Base-by-base conservation (phyloP, 30 jellyfish, hydroid and myxozoan species). In the Chironex yamaguchii region DNA sequence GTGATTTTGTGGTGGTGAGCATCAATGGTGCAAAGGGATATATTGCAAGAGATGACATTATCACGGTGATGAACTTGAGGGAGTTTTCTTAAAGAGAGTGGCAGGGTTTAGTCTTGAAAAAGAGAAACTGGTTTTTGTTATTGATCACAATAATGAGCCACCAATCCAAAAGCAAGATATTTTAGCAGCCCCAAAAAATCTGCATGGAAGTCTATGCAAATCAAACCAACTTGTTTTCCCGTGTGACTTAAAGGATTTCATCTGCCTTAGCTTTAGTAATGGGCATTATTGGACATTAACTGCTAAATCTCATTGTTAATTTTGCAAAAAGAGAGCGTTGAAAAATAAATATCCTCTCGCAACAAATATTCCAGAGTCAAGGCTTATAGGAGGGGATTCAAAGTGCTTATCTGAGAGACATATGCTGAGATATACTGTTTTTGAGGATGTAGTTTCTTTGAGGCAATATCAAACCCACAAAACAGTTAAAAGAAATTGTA, bases 121-220 rank as follows among this genome's bases (percentile, higher is more conserved):
- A n/a, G n/a, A 22, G 32, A 66, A 28, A 28, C 80, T 3, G 80
- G 80, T 66, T 22, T 66, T 66, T 22, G 11, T 66, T 3, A 66
- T 66, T 66, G 80, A 66, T 22, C 80, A 66, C 67, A 22, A 66
- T 20, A 66, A 28, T 66, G 80, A 66, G 22, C 67, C 80, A 66
- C 29, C 80, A 66, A 20, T 66, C 80, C 80, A 66, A 4, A 66
- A 29, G 66, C 80, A 54, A 54, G 72, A 54, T 21, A 4, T 54
- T 17, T 54, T 54, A 31, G 25, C 20, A 9, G 24, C 24, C 9
- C n/a, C n/a, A n/a, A n/a, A n/a, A n/a, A n/a, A n/a, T n/a, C n/a
- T n/a, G n/a, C n/a, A n/a, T n/a, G n/a, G n/a, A n/a, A n/a, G n/a
- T n/a, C n/a, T n/a, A n/a, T n/a, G n/a, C n/a, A n/a, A n/a, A n/a